phyloP scores from a whole-genome alignment of 2,797 vertebrate genomes.

The Cichlasoma orientale region DNA sequence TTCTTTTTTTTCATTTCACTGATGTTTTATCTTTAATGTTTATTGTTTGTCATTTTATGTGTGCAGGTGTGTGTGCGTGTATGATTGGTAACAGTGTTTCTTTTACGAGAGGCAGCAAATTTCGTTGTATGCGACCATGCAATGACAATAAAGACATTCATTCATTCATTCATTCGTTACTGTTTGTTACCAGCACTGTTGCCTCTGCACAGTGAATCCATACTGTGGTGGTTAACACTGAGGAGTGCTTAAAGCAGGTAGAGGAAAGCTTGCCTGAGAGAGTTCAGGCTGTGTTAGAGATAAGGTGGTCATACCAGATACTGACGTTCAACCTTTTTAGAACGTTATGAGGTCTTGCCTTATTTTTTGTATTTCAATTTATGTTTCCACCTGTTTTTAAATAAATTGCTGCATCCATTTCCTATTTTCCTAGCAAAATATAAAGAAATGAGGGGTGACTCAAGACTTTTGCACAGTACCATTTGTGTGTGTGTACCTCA shows the following conservation, averaged over 20 bases:
- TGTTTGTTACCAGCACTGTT: not conserved
- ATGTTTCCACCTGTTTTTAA: not conserved
- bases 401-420: too few relatives aligned
- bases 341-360: not conserved
- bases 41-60: not conserved
- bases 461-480: too few relatives aligned
- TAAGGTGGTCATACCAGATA: not conserved
- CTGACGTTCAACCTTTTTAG: accelerated
- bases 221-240: not conserved
- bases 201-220: not conserved
- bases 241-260: accelerated
- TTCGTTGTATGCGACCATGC: too few relatives aligned
- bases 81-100: too few relatives aligned
- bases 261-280: not conserved
- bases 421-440: too few relatives aligned
- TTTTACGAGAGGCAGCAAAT: too few relatives aligned
- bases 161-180: not conserved
- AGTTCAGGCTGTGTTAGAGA: not conserved
- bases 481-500: too few relatives aligned
- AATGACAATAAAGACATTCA: too few relatives aligned
- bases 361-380: not conserved
- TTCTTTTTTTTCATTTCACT: not conserved
- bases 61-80: too few relatives aligned
- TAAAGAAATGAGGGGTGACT: too few relatives aligned
- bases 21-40: not conserved